A percentile compares a stretch with the other conserved stretches of the same genome.
Evolutionary conservation across 2,888 invertebrate species (phyloP).

Genomic region (Ptychoptera contaminata): DNA sequence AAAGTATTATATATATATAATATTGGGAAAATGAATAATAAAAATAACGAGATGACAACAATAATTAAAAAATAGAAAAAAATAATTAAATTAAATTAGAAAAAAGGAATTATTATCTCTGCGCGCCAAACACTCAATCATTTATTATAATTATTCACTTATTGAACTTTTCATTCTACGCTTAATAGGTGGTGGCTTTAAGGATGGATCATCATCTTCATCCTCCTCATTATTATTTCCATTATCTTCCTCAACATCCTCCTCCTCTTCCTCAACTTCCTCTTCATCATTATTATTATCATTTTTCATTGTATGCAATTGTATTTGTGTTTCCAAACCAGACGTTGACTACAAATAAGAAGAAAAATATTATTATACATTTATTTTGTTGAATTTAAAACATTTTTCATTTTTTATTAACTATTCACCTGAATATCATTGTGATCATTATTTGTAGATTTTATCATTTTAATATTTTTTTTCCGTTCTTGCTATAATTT

Average conservation of each 20-base stretch:
- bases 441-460: conserved; percentile 9
- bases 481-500: conserved; percentile 2
- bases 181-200: too few relatives aligned
- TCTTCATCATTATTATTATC: background rate
- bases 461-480: conserved; percentile 6
- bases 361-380: background rate
- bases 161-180: too few relatives aligned
- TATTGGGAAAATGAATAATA: too few relatives aligned
- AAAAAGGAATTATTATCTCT: too few relatives aligned
- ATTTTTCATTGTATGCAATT: conserved; percentile 5
- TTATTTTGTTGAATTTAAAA: background rate
- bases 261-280: background rate
- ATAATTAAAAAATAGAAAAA: too few relatives aligned
- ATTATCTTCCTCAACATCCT: background rate
- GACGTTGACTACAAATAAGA: conserved; percentile 6
- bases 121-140: too few relatives aligned
- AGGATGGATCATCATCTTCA: too few relatives aligned
- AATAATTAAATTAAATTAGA: too few relatives aligned
- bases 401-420: background rate
- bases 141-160: too few relatives aligned
- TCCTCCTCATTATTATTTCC: background rate
- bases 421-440: conserved; percentile 14
- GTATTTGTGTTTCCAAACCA: background rate
- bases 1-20: too few relatives aligned
- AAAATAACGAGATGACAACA: too few relatives aligned